Evolutionary conservation across 2,888 invertebrate genomes (phyloP), one percentile per base, ranked within the genome.

Genomic region (Neoscelio sp.): DNA sequence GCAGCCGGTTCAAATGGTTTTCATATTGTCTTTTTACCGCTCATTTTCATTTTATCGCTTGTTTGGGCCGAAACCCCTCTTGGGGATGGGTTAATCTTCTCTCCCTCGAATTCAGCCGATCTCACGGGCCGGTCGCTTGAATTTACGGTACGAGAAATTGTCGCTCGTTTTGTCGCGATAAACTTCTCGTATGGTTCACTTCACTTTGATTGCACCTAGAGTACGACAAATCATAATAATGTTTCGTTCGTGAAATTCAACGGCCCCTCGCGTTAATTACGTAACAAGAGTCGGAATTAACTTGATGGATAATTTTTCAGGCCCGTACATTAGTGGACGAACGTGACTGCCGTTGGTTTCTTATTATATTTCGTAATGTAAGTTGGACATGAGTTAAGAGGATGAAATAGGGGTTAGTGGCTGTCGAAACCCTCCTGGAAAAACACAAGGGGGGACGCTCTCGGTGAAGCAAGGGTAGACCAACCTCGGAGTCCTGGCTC

Each of bases 1-100:
- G 73, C 73, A 79, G 81, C 82, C 82, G 78, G 73, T 85, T 82
- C 84, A 85, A 90, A 89, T 89, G 86, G 89, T 88, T 90, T 89
- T 89, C 89, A 89, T 89, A 90, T 89, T 89, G 89, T 89, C 90
- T 89, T 89, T 90, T 90, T 88, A 89, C 87, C 89, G 89, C 88
- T 89, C 90, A 85, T 89, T 90, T 87, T 89, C 89, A 86, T 88
- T 90, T 90, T 90, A 90, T 89, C 85, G 90, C 89, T 89, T 89
- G 89, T 90, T 90, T 89, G 86, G n/a, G 86, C 82, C 83, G 82
- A 78, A 74, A 77, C 78, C 80, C 82, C 80, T 77, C 81, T 82
- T 84, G 82, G 75, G 71, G 85, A 86, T 85, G 85, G 86, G 84
- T 87, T 86, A 86, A 86, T 86, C 85, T 82, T 78, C 82, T 78